Base-by-base conservation (phyloP, 2,888 invertebrate species). In the Scaptomyza caliginosa region DNA sequence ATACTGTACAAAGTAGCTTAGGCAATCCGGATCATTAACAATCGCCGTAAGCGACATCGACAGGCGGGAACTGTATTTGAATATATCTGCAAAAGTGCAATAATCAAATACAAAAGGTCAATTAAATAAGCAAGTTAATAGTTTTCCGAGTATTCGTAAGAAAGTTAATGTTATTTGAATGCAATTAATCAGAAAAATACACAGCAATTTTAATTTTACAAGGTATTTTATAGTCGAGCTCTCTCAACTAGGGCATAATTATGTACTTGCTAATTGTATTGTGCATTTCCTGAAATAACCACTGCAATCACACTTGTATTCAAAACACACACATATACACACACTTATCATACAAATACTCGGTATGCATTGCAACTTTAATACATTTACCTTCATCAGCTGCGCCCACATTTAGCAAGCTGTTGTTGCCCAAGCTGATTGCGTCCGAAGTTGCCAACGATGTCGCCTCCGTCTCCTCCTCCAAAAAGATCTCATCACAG, bases 1-100 rank as follows among this genome's bases (percentile, higher is more conserved):
- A 91, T 94, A 98, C 86, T 97, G 96, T 55, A 96, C 93, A 90
- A 98, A 96, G 91, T 96, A 96, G 43, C 95, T 94, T 23, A 97
- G 92, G 56, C 96, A 96, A 89, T 94, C 94, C 89, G 95, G 95
- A 90, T 97, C 96, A 23, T 93, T 91, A 13, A 98, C 92, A 72
- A 96, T 94, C 85, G 97, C 95, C 62, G 93, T 92, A 63, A 98
- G 92, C 50, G 94, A 95, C 92, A 96, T 94, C 4, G 96, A 95
- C 51, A 97, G 92, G 58, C 94, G 93, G 0, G 91, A 91, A 34
- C 86, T 82, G 59, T 86, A 88, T 67, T 87, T 81, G 45, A 89
- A 89, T 45, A 88, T 78, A 60, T 88, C 90, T 90, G 70, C 6
- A 63, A 64, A 39, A 45, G 16, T 51, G 32, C 17, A 51, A 32